Conservation (phyloP, 2,113 vertebrate genomes). For the Mixornis gularis region DNA sequence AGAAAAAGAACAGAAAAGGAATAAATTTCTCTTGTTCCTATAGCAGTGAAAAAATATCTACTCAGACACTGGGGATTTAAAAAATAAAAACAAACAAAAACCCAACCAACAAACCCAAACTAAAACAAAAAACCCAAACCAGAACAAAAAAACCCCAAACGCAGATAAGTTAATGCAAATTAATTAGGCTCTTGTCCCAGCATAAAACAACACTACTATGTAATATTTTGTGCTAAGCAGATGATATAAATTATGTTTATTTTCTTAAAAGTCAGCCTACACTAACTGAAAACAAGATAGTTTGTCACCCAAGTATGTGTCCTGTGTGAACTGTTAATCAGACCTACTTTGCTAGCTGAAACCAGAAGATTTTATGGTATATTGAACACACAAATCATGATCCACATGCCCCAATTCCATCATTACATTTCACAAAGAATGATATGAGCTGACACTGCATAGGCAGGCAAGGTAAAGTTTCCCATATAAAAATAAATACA, state of each 20-base stretch:
- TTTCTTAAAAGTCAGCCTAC: neutral
- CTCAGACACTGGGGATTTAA: neutral
- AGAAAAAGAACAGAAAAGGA: neutral
- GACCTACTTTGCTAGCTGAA: neutral
- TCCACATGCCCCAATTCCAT: neutral
- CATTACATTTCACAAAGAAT: conserved; percentile 1
- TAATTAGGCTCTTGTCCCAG: neutral
- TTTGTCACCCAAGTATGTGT: neutral
- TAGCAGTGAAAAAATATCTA: neutral
- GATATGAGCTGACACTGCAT: neutral
- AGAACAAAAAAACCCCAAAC: neutral
- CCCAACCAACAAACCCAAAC: neutral
- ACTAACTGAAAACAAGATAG: neutral
- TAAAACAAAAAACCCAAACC: neutral
- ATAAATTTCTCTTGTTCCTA: neutral
- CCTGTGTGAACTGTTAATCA: neutral
- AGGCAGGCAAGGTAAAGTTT: conserved; percentile 28
- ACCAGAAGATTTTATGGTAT: neutral
- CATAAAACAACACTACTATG: neutral
- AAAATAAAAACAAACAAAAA: neutral
- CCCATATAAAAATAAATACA: conserved; percentile 45
- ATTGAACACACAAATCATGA: conserved; percentile 47
- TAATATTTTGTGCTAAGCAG: neutral
- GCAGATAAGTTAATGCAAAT: neutral
- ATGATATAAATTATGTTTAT: neutral